Conservation (phyloP, 2,797 vertebrate species). For the Sparidentex hasta region DNA sequence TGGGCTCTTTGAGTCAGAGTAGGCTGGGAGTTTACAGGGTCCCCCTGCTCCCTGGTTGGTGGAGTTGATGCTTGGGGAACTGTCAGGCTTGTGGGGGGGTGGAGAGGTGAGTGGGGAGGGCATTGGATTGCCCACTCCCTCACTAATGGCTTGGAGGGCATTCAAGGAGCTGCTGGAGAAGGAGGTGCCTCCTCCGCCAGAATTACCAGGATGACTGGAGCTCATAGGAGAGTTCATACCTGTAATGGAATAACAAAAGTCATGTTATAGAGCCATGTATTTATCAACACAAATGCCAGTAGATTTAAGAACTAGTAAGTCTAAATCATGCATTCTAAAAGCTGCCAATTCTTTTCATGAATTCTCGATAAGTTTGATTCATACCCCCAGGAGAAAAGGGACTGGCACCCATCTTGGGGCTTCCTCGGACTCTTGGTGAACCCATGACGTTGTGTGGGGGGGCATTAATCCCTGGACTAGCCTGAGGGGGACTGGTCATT, state of each 20-base stretch:
- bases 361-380: background rate
- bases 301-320: background rate
- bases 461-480: slow-evolving; percentile 90
- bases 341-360: background rate
- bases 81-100: slow-evolving; percentile 90
- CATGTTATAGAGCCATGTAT: background rate
- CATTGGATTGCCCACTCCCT: slow-evolving; percentile 95
- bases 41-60: slow-evolving; percentile 75
- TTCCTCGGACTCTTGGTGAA: slow-evolving; percentile 94
- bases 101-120: slow-evolving; percentile 94
- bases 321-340: background rate
- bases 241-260: slow-evolving; percentile 65
- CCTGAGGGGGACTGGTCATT: slow-evolving; percentile 93
- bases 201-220: slow-evolving; percentile 84
- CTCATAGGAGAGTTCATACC: slow-evolving; percentile 96
- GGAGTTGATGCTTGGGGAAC: slow-evolving; percentile 91
- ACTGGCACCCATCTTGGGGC: slow-evolving; percentile 94
- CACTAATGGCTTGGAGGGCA: slow-evolving; percentile 98
- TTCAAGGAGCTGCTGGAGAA: slow-evolving; percentile 98
- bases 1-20: slow-evolving; percentile 92
- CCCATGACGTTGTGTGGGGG: slow-evolving; percentile 92
- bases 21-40: slow-evolving; percentile 73
- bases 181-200: slow-evolving; percentile 84
- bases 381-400: slow-evolving; percentile 98
- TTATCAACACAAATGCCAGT: background rate